Conservation (phyloP, 2,888 invertebrate species). For the Xylophagus ater region DNA sequence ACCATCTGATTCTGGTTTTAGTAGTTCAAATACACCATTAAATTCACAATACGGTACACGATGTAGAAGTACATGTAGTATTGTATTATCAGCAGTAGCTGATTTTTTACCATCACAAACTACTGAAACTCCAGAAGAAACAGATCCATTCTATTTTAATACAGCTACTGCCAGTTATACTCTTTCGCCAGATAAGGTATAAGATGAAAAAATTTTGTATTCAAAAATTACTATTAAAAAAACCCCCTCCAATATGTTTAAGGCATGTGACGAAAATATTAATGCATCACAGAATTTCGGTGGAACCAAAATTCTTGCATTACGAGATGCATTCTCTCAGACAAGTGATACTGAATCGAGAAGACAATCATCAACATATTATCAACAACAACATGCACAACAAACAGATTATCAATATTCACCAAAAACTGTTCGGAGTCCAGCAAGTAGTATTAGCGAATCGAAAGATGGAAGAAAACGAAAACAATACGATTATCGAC, state of each 20-base stretch:
- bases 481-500: constrained; percentile 28
- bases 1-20: constrained; percentile 43
- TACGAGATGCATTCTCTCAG: constrained; percentile 37
- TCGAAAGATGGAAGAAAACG: constrained; percentile 21
- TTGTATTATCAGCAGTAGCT: constrained; percentile 47
- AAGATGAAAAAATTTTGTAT: not conserved
- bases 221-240: not conserved
- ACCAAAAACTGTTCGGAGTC: constrained; percentile 6
- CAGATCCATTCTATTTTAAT: constrained; percentile 32
- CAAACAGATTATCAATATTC: constrained; percentile 14
- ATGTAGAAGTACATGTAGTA: constrained; percentile 58
- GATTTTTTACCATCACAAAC: constrained; percentile 30
- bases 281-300: constrained; percentile 24
- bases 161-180: constrained; percentile 28
- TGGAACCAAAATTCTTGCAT: constrained; percentile 23
- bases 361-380: too few species aligned
- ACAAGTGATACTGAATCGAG: constrained; percentile 34
- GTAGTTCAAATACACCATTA: constrained; percentile 38
- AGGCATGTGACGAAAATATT: constrained; percentile 12
- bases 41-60: constrained; percentile 28
- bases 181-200: constrained; percentile 31
- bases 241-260: not conserved
- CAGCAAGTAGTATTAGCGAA: constrained; percentile 24
- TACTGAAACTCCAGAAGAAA: constrained; percentile 22
- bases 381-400: too few species aligned